Evolutionary conservation across 2,888 invertebrate genomes (phyloP).

Genomic region (Drosophila birchii): DNA sequence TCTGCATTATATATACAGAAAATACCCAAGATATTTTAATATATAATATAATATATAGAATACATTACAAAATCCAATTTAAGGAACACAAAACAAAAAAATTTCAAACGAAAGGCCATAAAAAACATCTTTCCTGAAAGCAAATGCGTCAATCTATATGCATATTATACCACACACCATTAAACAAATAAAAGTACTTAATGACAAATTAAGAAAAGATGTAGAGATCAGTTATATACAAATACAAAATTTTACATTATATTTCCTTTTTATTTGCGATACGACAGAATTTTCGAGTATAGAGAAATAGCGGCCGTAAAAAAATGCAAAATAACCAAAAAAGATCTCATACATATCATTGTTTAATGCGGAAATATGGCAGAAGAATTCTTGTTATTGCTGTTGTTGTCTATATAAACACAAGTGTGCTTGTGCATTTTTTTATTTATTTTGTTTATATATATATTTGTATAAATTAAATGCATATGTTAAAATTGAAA

Average conservation of each 20-base stretch:
- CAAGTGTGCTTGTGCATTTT: constrained; percentile 15
- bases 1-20: not conserved
- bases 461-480: constrained; percentile 33
- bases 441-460: constrained; percentile 2
- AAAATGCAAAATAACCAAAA: constrained; percentile 42
- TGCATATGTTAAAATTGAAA: constrained; percentile 37
- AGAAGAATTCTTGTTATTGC: constrained; percentile 54
- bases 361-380: constrained; percentile 78
- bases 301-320: constrained; percentile 52
- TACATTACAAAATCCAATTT: constrained; percentile 54
- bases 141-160: constrained; percentile 55
- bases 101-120: constrained; percentile 11
- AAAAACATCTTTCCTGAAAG: constrained; percentile 31
- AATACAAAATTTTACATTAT: constrained; percentile 54
- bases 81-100: constrained; percentile 2
- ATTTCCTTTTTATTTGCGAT: constrained; percentile 56
- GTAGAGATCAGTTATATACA: constrained; percentile 22
- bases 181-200: constrained; percentile 51
- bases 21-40: not conserved
- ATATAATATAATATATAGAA: constrained; percentile 45
- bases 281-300: constrained; percentile 48
- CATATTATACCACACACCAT: constrained; percentile 33
- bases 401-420: constrained; percentile 30
- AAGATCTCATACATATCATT: constrained; percentile 56
- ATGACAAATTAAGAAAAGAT: constrained; percentile 42